A percentile compares a stretch with the other conserved stretches of the same genome.
Evolutionary conservation across 1,140 invertebrate species (phyloP).

Genomic region (Patella vulgata): DNA sequence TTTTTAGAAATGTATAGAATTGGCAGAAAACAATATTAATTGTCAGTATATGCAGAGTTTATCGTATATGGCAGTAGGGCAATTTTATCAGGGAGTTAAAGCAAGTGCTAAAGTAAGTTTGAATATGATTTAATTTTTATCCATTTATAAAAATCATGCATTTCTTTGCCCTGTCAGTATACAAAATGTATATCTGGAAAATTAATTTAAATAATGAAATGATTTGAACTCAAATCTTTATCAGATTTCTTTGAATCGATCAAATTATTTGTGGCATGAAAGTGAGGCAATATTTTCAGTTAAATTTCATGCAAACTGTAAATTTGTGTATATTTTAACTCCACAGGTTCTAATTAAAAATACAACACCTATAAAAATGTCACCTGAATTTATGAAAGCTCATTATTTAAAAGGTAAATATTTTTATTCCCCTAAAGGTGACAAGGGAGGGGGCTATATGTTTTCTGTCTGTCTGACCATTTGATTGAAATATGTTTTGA

Average conservation of each 20-base stretch:
- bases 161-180: too few relatives aligned
- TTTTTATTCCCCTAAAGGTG: not conserved
- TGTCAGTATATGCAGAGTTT: conserved; percentile 55
- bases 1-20: conserved; percentile 47
- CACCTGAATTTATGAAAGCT: conserved; percentile 55
- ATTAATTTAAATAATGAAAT: too few relatives aligned
- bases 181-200: too few relatives aligned
- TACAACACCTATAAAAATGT: conserved; percentile 42
- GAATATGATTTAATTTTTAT: not conserved
- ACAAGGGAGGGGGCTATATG: too few relatives aligned
- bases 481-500: too few relatives aligned
- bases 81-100: conserved; percentile 54
- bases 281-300: too few relatives aligned
- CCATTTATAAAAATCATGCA: too few relatives aligned
- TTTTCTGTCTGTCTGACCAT: too few relatives aligned
- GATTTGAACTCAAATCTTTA: too few relatives aligned
- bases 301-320: too few relatives aligned
- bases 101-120: conserved; percentile 47
- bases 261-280: too few relatives aligned
- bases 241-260: too few relatives aligned
- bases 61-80: conserved; percentile 44
- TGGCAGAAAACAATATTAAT: conserved; percentile 42
- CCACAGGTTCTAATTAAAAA: conserved; percentile 53
- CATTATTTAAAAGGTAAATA: conserved; percentile 58
- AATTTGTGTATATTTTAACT: conserved; percentile 14